Evolutionary conservation across 2,797 vertebrate genomes (phyloP).

Genomic region (Muscicapa striata): DNA sequence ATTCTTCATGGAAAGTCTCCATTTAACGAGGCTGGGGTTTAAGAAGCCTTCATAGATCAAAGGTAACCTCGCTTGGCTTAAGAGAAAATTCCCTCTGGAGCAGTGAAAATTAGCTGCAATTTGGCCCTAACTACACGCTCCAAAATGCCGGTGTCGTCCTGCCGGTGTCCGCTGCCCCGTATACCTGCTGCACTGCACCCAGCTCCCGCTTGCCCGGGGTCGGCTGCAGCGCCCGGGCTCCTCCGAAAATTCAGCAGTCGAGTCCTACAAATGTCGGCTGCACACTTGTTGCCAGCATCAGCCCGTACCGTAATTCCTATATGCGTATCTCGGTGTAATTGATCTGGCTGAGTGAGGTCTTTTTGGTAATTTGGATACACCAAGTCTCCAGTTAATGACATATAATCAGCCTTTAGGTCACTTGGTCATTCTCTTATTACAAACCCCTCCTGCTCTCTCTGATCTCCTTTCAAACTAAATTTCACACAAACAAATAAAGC

Average conservation of each 20-base stretch:
- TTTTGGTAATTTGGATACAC: constrained; percentile 95
- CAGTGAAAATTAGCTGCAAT: constrained; percentile 69
- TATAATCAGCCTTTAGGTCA: constrained; percentile 99
- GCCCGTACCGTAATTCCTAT: constrained; percentile 13
- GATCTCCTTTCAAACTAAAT: constrained; percentile 93
- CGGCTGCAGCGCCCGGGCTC: neutral
- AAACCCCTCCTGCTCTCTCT: constrained; percentile 83
- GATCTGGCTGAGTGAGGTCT: constrained; percentile 93
- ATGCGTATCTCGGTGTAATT: constrained; percentile 79
- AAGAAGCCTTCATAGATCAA: constrained; percentile 63
- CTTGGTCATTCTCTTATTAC: constrained; percentile 96
- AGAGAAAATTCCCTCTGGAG: constrained; percentile 44
- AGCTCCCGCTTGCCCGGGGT: neutral
- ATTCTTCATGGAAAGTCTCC: constrained; percentile 60
- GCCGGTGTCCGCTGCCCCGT: neutral
- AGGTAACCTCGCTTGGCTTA: constrained; percentile 54
- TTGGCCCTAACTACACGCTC: constrained; percentile 16
- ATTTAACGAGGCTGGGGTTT: constrained; percentile 57
- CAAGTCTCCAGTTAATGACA: constrained; percentile 99
- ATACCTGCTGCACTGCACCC: neutral
- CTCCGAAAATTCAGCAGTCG: neutral
- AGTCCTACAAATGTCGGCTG: constrained; percentile 31
- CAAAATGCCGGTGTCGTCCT: neutral
- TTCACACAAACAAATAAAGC: constrained; percentile 89
- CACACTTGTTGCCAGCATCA: constrained; percentile 42